Conservation (phyloP, 2,113 vertebrate genomes). For the Gavialis gangeticus region DNA sequence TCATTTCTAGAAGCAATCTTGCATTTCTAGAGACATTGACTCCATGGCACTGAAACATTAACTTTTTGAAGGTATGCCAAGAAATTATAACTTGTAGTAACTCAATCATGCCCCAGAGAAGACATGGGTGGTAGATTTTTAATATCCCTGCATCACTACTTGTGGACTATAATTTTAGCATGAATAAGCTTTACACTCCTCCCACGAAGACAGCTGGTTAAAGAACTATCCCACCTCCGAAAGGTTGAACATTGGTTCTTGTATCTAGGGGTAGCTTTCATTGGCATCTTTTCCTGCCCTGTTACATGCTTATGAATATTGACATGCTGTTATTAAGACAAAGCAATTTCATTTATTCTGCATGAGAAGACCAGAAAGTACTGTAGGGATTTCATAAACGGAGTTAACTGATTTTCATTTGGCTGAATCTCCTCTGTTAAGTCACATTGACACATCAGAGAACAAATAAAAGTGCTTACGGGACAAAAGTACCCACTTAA, state of each 20-base stretch:
- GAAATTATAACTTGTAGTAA: not conserved
- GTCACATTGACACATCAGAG: not conserved
- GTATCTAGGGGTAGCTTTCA: not conserved
- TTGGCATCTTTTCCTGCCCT: not conserved
- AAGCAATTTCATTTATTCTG: slow-evolving; percentile 7
- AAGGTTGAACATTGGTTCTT: not conserved
- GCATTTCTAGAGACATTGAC: slow-evolving; percentile 21
- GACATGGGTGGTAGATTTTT: not conserved
- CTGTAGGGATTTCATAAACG: not conserved
- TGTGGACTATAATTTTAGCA: not conserved
- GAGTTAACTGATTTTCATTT: not conserved
- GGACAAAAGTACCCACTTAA: not conserved
- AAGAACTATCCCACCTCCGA: not conserved
- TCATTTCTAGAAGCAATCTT: not conserved
- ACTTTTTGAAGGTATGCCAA: not conserved
- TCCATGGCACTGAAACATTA: not conserved
- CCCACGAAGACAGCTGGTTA: not conserved
- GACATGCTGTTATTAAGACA: not conserved
- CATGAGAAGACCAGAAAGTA: not conserved
- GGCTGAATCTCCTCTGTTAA: not conserved
- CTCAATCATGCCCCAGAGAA: not conserved
- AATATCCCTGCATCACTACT: not conserved
- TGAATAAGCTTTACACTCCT: not conserved
- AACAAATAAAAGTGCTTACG: not conserved
- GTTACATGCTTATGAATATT: slow-evolving; percentile 12